Evolutionary conservation across 2,113 vertebrate genomes (phyloP), one percentile per base, ranked within the genome.

Genomic region (Bostrychus sinensis): DNA sequence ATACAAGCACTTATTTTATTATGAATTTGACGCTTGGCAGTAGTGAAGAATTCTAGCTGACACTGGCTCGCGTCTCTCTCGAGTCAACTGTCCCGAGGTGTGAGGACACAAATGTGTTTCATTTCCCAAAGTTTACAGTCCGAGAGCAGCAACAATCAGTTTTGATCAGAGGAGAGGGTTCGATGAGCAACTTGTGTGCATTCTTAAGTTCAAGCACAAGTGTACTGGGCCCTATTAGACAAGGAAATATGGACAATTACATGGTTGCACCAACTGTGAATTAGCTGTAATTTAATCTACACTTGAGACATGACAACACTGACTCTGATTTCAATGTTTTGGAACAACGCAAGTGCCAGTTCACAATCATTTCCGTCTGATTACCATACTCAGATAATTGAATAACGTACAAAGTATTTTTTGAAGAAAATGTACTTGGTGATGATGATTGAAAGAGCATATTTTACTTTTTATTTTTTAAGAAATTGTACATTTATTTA

Each of bases 51-150:
- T n/a, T n/a, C n/a, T n/a, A n/a, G 26, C 9, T 3, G 0, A 30
- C 16, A 34, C 39, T 66, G 59, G 65, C 53, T 63, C 34, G 66
- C 65, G 70, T 78, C 61, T 75, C 69, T 67, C 72, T 53, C 20
- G 62, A 61, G 54, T 70, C 64, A 57, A 55, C 54, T 16, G 6
- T 32, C 38, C 34, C 5, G 16, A 32, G 25, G 57, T 56, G 34
- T 13, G 63, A 69, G 62, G 65, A 74, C 69, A 65, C 34, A 61
- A 82, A 78, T 75, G 72, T 46, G 70, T 85, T 83, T 80, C 36
- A 75, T 80, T 71, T 81, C 64, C 62, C 55, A 72, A 46, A 3
- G 32, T 54, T 66, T 46, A 55, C 5, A 19, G 71, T n/a, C n/a
- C n/a, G n/a, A n/a, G n/a, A n/a, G n/a, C n/a, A n/a, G n/a, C n/a